These are phyloP conservation scores for Rhipidura dahli DNA, from an alignment of 2,113 vertebrate species.

Conservation along the genomic window DNA sequence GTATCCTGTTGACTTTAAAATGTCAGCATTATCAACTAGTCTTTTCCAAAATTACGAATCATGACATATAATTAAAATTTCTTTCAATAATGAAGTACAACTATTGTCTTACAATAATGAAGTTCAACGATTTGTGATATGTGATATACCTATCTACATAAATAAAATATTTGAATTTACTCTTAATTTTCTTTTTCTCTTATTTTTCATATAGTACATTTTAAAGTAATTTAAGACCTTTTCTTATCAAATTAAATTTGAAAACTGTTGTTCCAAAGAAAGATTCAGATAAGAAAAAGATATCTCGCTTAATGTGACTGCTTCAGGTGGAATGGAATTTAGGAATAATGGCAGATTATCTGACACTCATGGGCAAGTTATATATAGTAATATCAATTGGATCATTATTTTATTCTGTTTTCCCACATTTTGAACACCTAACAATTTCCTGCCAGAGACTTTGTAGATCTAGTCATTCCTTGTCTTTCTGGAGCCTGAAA, in stretches of 20 bases:
- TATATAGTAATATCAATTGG: neutral
- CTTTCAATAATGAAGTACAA: neutral
- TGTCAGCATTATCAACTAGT: neutral
- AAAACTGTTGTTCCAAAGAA: neutral
- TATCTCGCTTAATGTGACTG: neutral
- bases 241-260: neutral
- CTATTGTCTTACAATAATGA: neutral
- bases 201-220: neutral
- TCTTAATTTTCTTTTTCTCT: neutral
- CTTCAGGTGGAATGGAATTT: neutral
- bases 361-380: neutral
- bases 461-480: neutral
- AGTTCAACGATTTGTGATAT: neutral
- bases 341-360: neutral
- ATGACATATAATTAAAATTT: neutral
- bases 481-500: neutral
- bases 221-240: neutral
- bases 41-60: neutral
- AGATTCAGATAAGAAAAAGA: neutral
- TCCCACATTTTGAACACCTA: neutral
- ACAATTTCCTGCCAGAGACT: neutral
- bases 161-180: neutral
- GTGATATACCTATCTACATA: neutral
- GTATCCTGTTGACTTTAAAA: neutral
- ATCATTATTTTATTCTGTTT: neutral